Evolutionary conservation across 2,797 vertebrate genomes (phyloP), one percentile per base, ranked within the genome.

Genomic region (Sebastes itinus): DNA sequence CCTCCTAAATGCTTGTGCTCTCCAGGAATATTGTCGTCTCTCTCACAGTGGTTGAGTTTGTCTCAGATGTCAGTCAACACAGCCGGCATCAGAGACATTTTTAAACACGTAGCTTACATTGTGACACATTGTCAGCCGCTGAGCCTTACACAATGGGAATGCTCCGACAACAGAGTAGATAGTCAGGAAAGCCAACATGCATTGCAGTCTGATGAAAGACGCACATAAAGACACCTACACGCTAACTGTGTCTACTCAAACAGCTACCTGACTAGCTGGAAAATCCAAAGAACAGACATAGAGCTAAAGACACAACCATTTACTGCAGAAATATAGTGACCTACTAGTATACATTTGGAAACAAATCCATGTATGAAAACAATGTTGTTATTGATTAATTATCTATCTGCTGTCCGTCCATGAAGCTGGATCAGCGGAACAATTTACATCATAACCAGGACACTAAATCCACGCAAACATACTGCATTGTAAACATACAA

Each of bases 101-200:
- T 71, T 32, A 77, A 56, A 56, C 77, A 78, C 78, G 32, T 89
- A 35, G 75, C 68, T 65, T 33, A 84, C 82, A 91, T 90, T 86
- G 70, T 84, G 82, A 84, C 88, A 90, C 84, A 82, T 88, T 89
- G 71, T 90, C 86, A 72, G 78, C 83, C 72, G 65, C 9, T 33
- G 49, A 74, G 66, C 42, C 23, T 63, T 5, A 65, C 60, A 80
- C 71, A 80, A 81, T 75, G 62, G 67, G 46, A 80, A 49, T 27
- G 70, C 60, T 18, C 54, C 6, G 59, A 83, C 70, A 79, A 79
- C 38, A 64, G 49, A 75, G 33, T 18, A 60, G 62, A 77, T 30
- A 10, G 60, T 22, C 27, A 61, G 32, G 69, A 81, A 62, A 67
- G 62, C 60, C 49, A 71, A 59, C 27, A 72, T 28, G 67, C 27